A percentile compares a stretch with the other conserved stretches of the same genome.
These are phyloP conservation scores for Branchinecta sandiegonensis DNA, from an alignment of 2,888 invertebrate genomes.

Conservation along the genomic window DNA sequence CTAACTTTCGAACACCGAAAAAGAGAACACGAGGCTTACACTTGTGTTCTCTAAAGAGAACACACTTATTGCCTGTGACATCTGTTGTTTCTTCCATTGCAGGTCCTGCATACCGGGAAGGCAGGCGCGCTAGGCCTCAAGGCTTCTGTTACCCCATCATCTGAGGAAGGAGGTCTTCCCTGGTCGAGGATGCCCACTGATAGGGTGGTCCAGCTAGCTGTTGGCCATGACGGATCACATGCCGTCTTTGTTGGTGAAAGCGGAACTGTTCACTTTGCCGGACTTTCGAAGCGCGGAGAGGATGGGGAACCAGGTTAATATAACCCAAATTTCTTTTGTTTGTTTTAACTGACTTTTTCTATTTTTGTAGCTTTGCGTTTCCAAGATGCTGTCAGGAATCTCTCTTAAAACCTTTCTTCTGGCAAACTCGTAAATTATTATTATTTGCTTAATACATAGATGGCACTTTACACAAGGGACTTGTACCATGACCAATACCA, in stretches of 20 bases:
- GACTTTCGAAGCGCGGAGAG: conserved; percentile 78
- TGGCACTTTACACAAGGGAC: too few relatives aligned
- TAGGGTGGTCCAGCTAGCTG: conserved; percentile 58
- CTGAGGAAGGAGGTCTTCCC: not conserved
- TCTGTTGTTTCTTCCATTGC: conserved; percentile 25
- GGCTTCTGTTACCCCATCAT: not conserved
- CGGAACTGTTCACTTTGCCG: conserved; percentile 72
- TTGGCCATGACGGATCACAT: conserved; percentile 88
- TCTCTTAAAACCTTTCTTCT: too few relatives aligned
- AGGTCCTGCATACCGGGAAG: conserved; percentile 76
- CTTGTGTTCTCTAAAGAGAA: too few relatives aligned
- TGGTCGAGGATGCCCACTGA: conserved; percentile 40
- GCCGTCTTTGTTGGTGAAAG: conserved; percentile 80
- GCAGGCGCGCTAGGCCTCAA: conserved; percentile 73
- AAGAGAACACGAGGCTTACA: too few relatives aligned
- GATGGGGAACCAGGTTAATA: conserved; percentile 65
- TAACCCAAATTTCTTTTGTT: conserved; percentile 20
- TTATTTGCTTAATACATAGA: too few relatives aligned
- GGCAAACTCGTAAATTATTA: too few relatives aligned
- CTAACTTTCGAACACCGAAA: too few relatives aligned
- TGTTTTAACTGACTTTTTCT: too few relatives aligned
- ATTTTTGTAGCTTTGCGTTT: too few relatives aligned
- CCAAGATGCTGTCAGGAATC: too few relatives aligned
- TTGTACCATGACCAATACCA: too few relatives aligned
- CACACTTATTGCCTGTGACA: not conserved